A percentile compares a stretch with the other conserved stretches of the same genome.
Evolutionary conservation across 2,113 vertebrate genomes (phyloP).

Genomic region (Mionectes macconnelli): DNA sequence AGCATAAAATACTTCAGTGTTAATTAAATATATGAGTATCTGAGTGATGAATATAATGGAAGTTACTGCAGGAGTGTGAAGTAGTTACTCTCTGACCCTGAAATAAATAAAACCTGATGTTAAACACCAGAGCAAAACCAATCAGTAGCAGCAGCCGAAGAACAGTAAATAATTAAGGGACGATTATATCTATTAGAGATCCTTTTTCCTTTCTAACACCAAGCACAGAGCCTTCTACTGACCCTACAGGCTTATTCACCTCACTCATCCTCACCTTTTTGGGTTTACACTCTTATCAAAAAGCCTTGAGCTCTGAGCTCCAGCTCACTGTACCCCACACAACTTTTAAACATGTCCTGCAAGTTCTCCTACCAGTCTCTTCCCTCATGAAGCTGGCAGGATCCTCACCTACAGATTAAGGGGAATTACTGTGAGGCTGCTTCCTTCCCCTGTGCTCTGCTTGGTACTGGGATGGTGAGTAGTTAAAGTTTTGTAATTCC

Average conservation of each 20-base stretch:
- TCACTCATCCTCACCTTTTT: background rate
- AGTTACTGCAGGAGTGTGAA: background rate
- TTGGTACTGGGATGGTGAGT: background rate
- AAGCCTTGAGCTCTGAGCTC: background rate
- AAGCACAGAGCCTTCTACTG: background rate
- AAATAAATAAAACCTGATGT: background rate
- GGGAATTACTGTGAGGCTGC: background rate
- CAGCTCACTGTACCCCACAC: background rate
- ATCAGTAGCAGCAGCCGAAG: background rate
- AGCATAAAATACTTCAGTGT: background rate
- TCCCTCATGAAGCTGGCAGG: background rate
- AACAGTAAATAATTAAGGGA: background rate
- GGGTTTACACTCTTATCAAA: background rate
- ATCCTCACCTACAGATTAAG: background rate
- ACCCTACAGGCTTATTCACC: background rate
- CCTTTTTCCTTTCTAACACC: background rate
- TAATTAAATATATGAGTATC: background rate
- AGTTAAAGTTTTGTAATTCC: background rate
- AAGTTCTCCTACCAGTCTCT: background rate
- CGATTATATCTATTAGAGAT: background rate
- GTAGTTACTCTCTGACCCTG: background rate
- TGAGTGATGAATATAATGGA: background rate
- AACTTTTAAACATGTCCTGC: background rate
- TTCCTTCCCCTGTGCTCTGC: background rate
- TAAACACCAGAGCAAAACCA: background rate